Evolutionary conservation across 1,140 invertebrate species (phyloP).

Genomic region (Zaprionus taronus): DNA sequence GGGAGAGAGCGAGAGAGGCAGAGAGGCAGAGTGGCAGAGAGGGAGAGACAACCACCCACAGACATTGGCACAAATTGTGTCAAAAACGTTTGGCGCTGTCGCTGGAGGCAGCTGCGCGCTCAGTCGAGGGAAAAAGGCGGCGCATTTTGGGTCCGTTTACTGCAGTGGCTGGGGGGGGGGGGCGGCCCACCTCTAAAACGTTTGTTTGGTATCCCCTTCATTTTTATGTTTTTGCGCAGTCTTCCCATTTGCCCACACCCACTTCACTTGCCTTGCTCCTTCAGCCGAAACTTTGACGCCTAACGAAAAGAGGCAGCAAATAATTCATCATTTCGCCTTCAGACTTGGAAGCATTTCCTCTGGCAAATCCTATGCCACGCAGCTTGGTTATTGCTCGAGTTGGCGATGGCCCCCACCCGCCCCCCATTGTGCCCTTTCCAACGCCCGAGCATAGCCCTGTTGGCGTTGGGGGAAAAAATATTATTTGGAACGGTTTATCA

Average conservation of each 20-base stretch:
- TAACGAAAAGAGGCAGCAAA: conserved; percentile 80
- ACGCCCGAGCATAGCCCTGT: conserved; percentile 17
- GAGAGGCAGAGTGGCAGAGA: background rate
- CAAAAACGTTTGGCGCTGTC: conserved; percentile 70
- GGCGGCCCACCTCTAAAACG: conserved; percentile 61
- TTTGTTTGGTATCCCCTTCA: conserved; percentile 66
- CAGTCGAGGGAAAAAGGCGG: background rate
- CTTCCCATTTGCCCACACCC: background rate
- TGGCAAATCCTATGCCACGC: conserved; percentile 31
- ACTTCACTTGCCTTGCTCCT: background rate
- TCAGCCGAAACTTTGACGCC: conserved; percentile 71
- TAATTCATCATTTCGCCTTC: conserved; percentile 81
- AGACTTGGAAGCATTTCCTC: conserved; percentile 71
- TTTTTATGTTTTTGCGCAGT: conserved; percentile 79
- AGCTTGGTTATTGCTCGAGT: conserved; percentile 16
- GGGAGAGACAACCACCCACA: conserved; percentile 32
- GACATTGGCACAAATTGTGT: conserved; percentile 79
- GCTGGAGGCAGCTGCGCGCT: conserved; percentile 23
- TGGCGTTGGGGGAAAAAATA: conserved; percentile 53
- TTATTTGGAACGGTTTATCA: conserved; percentile 83
- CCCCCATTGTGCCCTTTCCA: too few species aligned
- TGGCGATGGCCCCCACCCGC: background rate
- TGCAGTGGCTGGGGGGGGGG: background rate
- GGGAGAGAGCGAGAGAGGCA: background rate
- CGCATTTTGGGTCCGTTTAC: conserved; percentile 19